A percentile compares a stretch with the other conserved stretches of the same genome.
phyloP scores from a whole-genome alignment of 1,140 invertebrate species.

The Anthonomus grandis region DNA sequence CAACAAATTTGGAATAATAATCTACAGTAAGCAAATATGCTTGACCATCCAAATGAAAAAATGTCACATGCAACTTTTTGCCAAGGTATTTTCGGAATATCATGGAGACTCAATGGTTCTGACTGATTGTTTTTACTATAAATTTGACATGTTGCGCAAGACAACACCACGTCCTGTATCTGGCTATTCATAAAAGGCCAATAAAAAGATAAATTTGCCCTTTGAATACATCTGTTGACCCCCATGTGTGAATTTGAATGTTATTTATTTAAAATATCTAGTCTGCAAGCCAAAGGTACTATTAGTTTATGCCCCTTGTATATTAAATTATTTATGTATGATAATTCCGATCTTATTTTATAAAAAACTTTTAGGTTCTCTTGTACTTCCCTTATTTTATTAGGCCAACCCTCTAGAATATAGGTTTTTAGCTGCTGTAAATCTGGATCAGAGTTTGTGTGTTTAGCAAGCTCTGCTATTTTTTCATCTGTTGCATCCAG shows the following conservation, averaged over 20 bases:
- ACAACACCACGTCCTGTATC: slow-evolving; percentile 9
- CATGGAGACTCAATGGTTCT: slow-evolving; percentile 40
- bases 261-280: slow-evolving; percentile 23
- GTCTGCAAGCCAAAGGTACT: slow-evolving; percentile 5
- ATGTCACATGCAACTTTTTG: slow-evolving; percentile 41
- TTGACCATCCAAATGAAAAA: slow-evolving; percentile 44
- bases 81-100: slow-evolving; percentile 38
- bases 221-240: slow-evolving; percentile 15
- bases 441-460: slow-evolving; percentile 13
- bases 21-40: slow-evolving; percentile 33
- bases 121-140: not conserved
- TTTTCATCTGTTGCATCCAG: slow-evolving; percentile 22
- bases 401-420: no score
- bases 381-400: no score
- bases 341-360: no score
- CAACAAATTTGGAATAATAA: slow-evolving; percentile 38
- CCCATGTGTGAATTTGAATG: slow-evolving; percentile 27
- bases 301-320: no score
- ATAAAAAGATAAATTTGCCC: slow-evolving; percentile 22
- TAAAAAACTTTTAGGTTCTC: no score
- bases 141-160: not conserved
- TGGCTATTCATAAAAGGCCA: slow-evolving; percentile 22
- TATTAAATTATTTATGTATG: no score
- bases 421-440: slow-evolving; percentile 15
- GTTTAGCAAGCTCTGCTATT: slow-evolving; percentile 5